phyloP scores from a whole-genome alignment of 2,113 vertebrate species.

The Scomber scombrus region DNA sequence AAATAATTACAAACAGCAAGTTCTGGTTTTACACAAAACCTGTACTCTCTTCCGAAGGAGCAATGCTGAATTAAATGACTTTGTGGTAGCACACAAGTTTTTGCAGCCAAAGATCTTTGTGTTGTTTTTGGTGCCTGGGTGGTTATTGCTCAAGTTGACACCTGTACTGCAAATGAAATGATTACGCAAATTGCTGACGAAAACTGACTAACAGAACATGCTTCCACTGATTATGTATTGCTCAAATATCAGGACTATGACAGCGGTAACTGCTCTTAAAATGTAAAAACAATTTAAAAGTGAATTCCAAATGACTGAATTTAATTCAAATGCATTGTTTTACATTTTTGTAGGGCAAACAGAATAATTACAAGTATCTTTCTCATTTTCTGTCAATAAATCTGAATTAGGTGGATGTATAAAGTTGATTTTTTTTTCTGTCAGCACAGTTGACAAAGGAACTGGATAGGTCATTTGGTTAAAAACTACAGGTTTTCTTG shows the following conservation, averaged over 20 bases:
- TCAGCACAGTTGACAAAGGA: neutral
- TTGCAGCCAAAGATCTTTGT: neutral
- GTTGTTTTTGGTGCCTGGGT: constrained; percentile 31
- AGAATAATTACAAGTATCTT: neutral
- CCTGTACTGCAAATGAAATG: constrained; percentile 29
- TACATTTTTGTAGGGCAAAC: neutral
- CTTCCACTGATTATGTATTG: constrained; percentile 9
- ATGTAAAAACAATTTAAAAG: neutral
- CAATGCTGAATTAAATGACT: constrained; percentile 25
- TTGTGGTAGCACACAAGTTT: constrained; percentile 31
- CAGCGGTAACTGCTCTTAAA: neutral
- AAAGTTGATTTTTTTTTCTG: too few species aligned
- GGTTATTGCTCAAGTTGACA: constrained; percentile 45
- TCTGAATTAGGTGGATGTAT: neutral
- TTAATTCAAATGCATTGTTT: neutral
- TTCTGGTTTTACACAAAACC: constrained; percentile 34
- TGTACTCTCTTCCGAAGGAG: constrained; percentile 24
- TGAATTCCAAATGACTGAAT: neutral
- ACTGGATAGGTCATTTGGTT: neutral
- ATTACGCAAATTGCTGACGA: constrained; percentile 23
- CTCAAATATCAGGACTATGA: neutral
- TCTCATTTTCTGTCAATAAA: neutral
- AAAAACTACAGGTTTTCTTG: constrained; percentile 8
- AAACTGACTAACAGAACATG: constrained; percentile 5
- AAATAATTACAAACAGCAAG: constrained; percentile 30